Base-by-base conservation (phyloP, 2,113 vertebrate genomes). In the Sylvia atricapilla region DNA sequence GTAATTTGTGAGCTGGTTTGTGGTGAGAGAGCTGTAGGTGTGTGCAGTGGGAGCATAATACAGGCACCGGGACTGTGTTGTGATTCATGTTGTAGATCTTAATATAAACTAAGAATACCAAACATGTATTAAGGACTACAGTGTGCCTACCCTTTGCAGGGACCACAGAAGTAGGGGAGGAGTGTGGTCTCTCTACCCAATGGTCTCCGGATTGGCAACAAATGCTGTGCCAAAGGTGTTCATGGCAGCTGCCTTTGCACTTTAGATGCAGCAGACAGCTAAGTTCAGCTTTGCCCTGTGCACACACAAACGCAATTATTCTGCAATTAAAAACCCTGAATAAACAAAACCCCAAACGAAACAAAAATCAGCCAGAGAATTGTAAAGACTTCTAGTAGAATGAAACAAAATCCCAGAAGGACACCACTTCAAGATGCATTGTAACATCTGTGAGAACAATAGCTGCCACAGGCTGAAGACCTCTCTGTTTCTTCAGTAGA, bases 71-170 rank as follows among this genome's bases (percentile, higher is more conserved):
- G 79, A 79, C 46, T 50, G 59, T 84, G 86, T 83, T 96, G 94
- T 94, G 80, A 96, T 97, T 96, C 93, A 81, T 69, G 41, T 76
- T 67, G 13, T 14, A 67, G 81, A 87, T 86, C 94, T 77, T 95
- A 94, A 87, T 91, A 96, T 84, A 94, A 97, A 91, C 17, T n/a
- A 96, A 74, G 72, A 94, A 85, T 81, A 30, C 50, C 96, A 95
- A 88, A 95, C 68, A 87, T 69, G 84, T 89, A 81, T 82, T 81
- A 94, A 89, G 68, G 47, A 58, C 24, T 46, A 30, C 27, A 68
- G 11, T 13, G 15, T 39, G 59, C 35, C 52, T 56, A 33, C 35
- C 35, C 37, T 43, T 89, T 70, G 25, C 62, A 92, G 74, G 20
- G 28, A 37, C 21, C 15, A n/a, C 13, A 63, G 24, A 46, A 44